Conservation (phyloP, 2,888 invertebrate species). For the Dasysyrphus tricinctus region DNA sequence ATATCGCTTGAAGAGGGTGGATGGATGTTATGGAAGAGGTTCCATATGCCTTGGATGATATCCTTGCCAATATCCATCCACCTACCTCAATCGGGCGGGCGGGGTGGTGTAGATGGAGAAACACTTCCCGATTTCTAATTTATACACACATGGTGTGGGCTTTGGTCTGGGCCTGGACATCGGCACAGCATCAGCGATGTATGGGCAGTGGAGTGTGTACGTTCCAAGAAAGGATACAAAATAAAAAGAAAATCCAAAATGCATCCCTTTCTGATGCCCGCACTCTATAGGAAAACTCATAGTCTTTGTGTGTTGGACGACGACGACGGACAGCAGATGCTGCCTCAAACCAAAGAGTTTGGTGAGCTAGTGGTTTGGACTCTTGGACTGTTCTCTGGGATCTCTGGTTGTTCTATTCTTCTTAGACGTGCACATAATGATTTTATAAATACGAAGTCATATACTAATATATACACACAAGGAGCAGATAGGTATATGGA, state of each 20-base stretch:
- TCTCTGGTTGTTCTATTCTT: conserved; percentile 63
- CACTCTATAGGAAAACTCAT: conserved; percentile 31
- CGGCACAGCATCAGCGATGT: conserved; percentile 2
- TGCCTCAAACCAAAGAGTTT: conserved; percentile 36
- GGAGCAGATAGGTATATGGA: conserved; percentile 3
- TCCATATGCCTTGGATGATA: conserved; percentile 41
- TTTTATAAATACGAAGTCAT: conserved; percentile 65
- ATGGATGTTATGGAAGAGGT: conserved; percentile 25
- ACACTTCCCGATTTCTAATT: conserved; percentile 73
- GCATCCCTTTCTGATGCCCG: conserved; percentile 33
- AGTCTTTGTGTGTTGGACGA: conserved; percentile 41
- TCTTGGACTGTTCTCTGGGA: conserved; percentile 62
- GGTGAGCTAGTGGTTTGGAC: conserved; percentile 49
- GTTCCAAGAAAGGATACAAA: conserved; percentile 70
- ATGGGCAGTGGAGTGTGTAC: conserved; percentile 41
- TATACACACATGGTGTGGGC: conserved; percentile 52
- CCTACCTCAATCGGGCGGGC: conserved; percentile 45
- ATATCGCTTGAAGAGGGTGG: conserved; percentile 22
- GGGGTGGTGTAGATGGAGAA: conserved; percentile 49
- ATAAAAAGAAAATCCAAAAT: conserved; percentile 68
- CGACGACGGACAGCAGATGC: conserved; percentile 46
- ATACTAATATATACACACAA: conserved; percentile 22
- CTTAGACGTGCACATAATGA: conserved; percentile 74
- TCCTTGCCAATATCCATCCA: conserved; percentile 52
- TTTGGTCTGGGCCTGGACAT: not conserved